Base-by-base conservation (phyloP, 2,888 invertebrate species). In the Blastobasis adustella region DNA sequence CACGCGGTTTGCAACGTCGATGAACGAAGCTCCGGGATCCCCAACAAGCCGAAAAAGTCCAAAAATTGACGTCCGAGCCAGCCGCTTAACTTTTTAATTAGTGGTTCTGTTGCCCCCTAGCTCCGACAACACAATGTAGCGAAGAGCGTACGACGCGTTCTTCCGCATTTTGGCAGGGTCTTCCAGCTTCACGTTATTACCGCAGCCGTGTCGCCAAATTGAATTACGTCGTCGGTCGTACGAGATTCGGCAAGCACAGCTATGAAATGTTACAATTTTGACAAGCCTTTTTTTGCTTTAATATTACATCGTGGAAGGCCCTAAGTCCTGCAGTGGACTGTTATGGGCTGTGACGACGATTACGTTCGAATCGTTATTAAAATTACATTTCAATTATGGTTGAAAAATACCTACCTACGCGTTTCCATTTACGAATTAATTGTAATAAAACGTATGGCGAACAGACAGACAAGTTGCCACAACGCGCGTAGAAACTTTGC, bases 41-140 rank as follows among this genome's bases (percentile, higher is more conserved):
- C 23, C 46, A 52, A 52, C 49, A 49, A 52, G 42, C n/a, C 55
- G 52, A 60, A 63, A 63, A 62, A 60, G 59, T 58, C 55, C 58
- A 58, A 53, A 60, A 66, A 66, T 64, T 56, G 59, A 53, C 58
- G 60, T 60, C 61, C 55, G 54, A 55, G 46, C 46, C 58, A 58
- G 58, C 49, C 57, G 60, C 56, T 59, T 59, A 63, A 61, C 60
- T 61, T 63, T 63, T 61, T 61, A 63, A 63, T 63, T 63, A 63
- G 61, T 59, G 58, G 54, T 50, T 44, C 46, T 49, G 52, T 44
- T 50, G 9, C 10, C 40, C 23, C 37, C 8, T 43, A 9, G 10
- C 8, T 37, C 42, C 37, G 3, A 36, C 23, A 47, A 36, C 10
- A 47, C 47, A 23, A 23, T 23, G 23, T 23, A 23, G 23, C 23